Base-by-base conservation (phyloP, 2,888 invertebrate species). In the Eilema sororculum region DNA sequence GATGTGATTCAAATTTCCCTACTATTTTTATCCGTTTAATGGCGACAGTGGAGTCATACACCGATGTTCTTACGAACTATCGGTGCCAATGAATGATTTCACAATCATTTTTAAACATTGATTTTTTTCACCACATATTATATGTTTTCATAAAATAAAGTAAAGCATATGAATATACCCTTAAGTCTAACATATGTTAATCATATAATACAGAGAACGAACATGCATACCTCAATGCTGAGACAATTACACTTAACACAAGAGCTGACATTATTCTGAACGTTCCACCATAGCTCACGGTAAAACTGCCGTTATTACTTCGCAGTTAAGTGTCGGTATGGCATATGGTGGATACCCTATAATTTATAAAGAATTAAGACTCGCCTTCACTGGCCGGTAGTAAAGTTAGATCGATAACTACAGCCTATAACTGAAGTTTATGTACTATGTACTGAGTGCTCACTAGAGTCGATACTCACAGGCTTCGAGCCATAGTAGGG, bases 321-420 rank as follows among this genome's bases (percentile, higher is more conserved):
- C 16, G 9, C n/a, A 0, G 9, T 57, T 67, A 73, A 20, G 20
- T 61, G 65, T 64, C 37, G 41, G 16, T 69, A 28, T 73, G 28
- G 9, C 25, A 28, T 56, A 64, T 4, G 20, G 1, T 22, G 25
- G 59, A 46, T 25, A 59, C 66, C 59, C 13, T 13, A 73, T 77
- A 67, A 75, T 46, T 77, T 60, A 68, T 60, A 62, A 37, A 25
- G 67, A 62, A n/a, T 57, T 58, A 28, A 70, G 68, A 62, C 69
- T 67, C 25, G 64, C 62, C 69, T 46, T 67, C 52, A 12, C 62
- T 65, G 33, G 46, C 58, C 62, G 30, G 57, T 60, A 61, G 65
- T 13, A 33, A 59, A 20, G 58, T 64, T 64, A 64, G 24, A 65
- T 59, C 63, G 59, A 69, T 59, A 24, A 9, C 12, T 68, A 37